phyloP scores from a whole-genome alignment of 1,140 invertebrate species.

The Neomicropteryx cornuta region DNA sequence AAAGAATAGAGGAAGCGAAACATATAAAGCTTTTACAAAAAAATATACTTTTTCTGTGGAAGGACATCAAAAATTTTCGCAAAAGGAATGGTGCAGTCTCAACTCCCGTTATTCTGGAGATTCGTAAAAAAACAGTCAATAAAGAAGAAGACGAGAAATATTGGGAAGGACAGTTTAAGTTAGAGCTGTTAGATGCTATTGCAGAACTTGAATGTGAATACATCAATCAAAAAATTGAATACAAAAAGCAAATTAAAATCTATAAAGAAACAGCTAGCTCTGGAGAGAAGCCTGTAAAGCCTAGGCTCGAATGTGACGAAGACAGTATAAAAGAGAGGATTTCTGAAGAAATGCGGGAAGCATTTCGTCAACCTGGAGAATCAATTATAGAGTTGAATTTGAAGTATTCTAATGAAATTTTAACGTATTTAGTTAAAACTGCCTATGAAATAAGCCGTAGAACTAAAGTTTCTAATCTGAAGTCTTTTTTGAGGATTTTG shows the following conservation, averaged over 20 bases:
- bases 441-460: slow-evolving; percentile 8
- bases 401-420: slow-evolving; percentile 1
- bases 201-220: slow-evolving; percentile 14
- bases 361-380: slow-evolving; percentile 10
- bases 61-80: slow-evolving; percentile 11
- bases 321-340: slow-evolving; percentile 9
- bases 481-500: slow-evolving; percentile 11
- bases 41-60: slow-evolving; percentile 10
- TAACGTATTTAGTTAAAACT: slow-evolving; percentile 5
- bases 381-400: slow-evolving; percentile 11
- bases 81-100: slow-evolving; percentile 7
- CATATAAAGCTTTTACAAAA: slow-evolving; percentile 9
- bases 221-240: slow-evolving; percentile 9
- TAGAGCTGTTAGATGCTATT: slow-evolving; percentile 9
- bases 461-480: slow-evolving; percentile 10
- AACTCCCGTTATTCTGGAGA: slow-evolving; percentile 9
- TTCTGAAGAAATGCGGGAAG: slow-evolving; percentile 8
- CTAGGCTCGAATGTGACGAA: slow-evolving; percentile 12
- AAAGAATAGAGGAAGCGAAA: slow-evolving; percentile 5
- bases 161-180: slow-evolving; percentile 12
- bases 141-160: slow-evolving; percentile 7
- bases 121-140: slow-evolving; percentile 10
- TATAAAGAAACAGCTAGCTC: slow-evolving; percentile 2
- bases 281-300: slow-evolving; percentile 7
- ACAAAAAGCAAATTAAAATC: slow-evolving; percentile 8